Percentiles rank a stretch among this genome's conserved stretches.
Evolutionary conservation across 2,888 invertebrate species (phyloP).

Genomic region (Nymphalis polychloros): DNA sequence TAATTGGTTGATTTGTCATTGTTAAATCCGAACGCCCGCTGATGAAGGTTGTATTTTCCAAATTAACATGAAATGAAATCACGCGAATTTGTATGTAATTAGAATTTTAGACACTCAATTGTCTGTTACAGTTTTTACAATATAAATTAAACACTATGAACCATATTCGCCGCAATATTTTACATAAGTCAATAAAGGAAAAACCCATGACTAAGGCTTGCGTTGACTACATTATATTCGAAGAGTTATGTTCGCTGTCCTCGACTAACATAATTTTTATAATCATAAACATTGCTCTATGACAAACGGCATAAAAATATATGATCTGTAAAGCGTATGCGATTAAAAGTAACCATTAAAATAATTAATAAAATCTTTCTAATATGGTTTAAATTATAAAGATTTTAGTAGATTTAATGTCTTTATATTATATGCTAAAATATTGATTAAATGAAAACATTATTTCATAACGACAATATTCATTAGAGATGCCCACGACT

Average conservation of each 20-base stretch:
- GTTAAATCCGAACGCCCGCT: too few relatives aligned
- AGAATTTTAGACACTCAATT: not conserved
- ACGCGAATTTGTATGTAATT: not conserved
- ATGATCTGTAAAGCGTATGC: too few relatives aligned
- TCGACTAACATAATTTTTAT: not conserved
- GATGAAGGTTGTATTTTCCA: not conserved
- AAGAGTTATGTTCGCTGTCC: not conserved
- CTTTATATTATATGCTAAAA: too few relatives aligned
- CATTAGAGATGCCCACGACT: too few relatives aligned
- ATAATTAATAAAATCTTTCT: too few relatives aligned
- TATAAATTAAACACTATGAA: not conserved
- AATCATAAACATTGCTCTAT: not conserved
- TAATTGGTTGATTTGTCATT: too few relatives aligned
- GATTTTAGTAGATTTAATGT: too few relatives aligned
- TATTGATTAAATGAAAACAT: too few relatives aligned
- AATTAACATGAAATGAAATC: not conserved
- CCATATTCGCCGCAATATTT: conserved; percentile 9
- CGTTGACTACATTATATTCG: not conserved
- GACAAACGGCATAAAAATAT: too few relatives aligned
- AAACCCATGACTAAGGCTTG: conserved; percentile 24
- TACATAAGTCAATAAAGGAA: conserved; percentile 15
- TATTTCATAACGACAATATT: too few relatives aligned
- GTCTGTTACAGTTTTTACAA: not conserved
- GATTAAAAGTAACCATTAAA: too few relatives aligned
- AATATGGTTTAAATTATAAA: too few relatives aligned